Evolutionary conservation across 2,797 vertebrate species (phyloP).

Genomic region (Epinephelus awoara): DNA sequence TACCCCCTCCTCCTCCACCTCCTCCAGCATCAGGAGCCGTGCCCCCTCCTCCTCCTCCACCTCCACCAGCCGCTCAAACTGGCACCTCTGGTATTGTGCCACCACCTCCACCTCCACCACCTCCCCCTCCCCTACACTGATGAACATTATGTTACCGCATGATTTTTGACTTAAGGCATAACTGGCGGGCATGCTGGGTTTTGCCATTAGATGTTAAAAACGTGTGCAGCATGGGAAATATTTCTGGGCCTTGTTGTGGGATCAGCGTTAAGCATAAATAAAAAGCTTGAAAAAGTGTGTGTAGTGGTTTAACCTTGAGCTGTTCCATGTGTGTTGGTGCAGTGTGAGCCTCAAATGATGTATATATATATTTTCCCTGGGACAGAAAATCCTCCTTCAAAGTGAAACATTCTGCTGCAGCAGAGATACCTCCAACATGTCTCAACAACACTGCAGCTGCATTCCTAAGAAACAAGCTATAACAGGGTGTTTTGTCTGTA

Average conservation of each 20-base stretch:
- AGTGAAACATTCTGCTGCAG: constrained; percentile 24
- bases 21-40: not conserved
- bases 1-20: constrained; percentile 26
- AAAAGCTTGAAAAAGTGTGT: constrained; percentile 18
- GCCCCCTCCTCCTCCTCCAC: constrained; percentile 31
- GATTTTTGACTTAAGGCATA: not conserved
- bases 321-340: constrained; percentile 9
- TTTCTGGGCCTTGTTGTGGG: not conserved
- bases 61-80: constrained; percentile 42
- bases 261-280: constrained; percentile 39
- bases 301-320: not conserved
- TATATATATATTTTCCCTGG: constrained; percentile 3
- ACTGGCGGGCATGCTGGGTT: not conserved
- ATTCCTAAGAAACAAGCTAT: constrained; percentile 78
- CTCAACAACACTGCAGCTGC: constrained; percentile 56
- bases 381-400: constrained; percentile 23
- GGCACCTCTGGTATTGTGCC: constrained; percentile 47
- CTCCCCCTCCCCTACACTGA: constrained; percentile 28
- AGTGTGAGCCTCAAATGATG: not conserved
- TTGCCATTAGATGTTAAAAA: not conserved
- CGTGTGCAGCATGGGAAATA: not conserved
- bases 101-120: constrained; percentile 47
- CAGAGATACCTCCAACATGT: constrained; percentile 54
- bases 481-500: constrained; percentile 48
- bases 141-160: not conserved